Evolutionary conservation across 2,797 vertebrate genomes (phyloP).

Genomic region (Astyanax mexicanus): DNA sequence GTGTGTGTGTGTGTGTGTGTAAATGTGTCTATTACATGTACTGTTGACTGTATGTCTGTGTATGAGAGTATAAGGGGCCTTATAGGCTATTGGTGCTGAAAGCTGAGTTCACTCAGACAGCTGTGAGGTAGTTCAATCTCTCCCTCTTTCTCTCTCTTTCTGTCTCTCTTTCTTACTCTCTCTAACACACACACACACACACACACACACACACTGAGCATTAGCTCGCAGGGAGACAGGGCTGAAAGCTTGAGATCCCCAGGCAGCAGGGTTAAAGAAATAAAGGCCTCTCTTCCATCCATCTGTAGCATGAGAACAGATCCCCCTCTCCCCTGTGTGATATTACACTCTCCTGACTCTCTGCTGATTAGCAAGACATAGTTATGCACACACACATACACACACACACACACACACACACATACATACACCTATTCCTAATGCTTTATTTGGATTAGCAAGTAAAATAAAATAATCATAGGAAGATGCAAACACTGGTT

Average conservation of each 20-base stretch:
- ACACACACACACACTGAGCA: slow-evolving; percentile 12
- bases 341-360: slow-evolving; percentile 30
- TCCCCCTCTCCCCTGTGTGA: slow-evolving; percentile 32
- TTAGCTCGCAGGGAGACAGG: slow-evolving; percentile 26
- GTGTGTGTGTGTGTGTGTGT: background rate
- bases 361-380: slow-evolving; percentile 40
- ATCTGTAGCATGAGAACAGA: slow-evolving; percentile 38
- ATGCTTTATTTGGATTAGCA: background rate
- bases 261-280: slow-evolving; percentile 50
- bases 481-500: too few relatives aligned
- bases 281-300: slow-evolving; percentile 48
- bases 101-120: background rate
- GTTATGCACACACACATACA: slow-evolving; percentile 27
- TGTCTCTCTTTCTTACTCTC: background rate
- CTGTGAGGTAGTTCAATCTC: slow-evolving; percentile 14
- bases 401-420: slow-evolving; percentile 1
- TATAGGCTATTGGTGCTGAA: slow-evolving; percentile 19
- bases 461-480: too few relatives aligned
- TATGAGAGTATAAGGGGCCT: background rate
- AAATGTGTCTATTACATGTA: too few relatives aligned
- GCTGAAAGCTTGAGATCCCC: slow-evolving; percentile 54
- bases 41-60: background rate
- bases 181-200: background rate
- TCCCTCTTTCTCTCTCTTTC: background rate
- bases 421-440: background rate